phyloP scores from a whole-genome alignment of 2,888 invertebrate species.

The Oligia strigilis region DNA sequence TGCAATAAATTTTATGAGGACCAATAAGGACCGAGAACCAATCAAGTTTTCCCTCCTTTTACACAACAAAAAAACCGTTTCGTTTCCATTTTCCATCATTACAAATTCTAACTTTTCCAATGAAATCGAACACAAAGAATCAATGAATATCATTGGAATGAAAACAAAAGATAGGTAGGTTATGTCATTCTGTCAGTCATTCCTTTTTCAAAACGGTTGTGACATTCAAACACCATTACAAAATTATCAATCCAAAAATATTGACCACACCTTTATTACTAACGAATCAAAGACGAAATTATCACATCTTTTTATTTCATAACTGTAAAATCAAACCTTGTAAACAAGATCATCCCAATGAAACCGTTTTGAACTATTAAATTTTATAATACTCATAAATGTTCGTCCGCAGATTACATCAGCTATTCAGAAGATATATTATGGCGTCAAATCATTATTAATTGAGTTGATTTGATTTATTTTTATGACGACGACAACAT shows the following conservation, averaged over 20 bases:
- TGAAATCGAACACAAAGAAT: neutral
- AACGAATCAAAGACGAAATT: neutral
- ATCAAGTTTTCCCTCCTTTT: neutral
- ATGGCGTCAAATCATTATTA: conserved; percentile 74
- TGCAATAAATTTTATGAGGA: conserved; percentile 31
- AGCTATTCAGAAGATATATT: conserved; percentile 74
- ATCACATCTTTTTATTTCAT: conserved; percentile 5
- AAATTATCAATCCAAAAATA: neutral
- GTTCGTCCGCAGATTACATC: conserved; percentile 72
- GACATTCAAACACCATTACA: neutral
- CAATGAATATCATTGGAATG: neutral
- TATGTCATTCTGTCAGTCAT: neutral
- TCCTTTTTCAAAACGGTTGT: conserved; percentile 17
- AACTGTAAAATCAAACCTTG: conserved; percentile 21
- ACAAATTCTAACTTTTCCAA: neutral
- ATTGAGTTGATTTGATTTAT: conserved; percentile 66
- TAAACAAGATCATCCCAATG: conserved; percentile 29
- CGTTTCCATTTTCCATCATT: neutral
- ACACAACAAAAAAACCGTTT: neutral
- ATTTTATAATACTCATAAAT: conserved; percentile 65
- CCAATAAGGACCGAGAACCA: neutral
- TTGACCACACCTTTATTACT: neutral
- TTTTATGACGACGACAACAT: conserved; percentile 35
- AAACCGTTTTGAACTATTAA: conserved; percentile 42
- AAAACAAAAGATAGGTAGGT: conserved; percentile 5